Conservation (phyloP, 2,888 invertebrate species). For the Anorthoa munda region DNA sequence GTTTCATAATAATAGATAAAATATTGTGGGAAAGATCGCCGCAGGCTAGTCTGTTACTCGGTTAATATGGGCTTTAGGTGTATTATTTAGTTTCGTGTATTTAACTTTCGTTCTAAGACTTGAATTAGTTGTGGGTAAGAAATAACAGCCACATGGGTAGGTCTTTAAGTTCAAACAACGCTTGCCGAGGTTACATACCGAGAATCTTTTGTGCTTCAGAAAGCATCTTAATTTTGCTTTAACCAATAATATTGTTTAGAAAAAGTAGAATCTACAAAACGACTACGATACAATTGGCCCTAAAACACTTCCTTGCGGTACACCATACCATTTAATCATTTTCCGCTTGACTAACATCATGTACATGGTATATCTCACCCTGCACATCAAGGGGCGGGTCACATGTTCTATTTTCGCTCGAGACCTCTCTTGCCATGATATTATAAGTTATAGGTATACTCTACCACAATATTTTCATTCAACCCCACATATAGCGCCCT, state of each 20-base stretch:
- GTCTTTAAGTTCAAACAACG: too few relatives aligned
- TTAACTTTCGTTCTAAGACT: neutral
- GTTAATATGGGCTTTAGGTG: conserved; percentile 20
- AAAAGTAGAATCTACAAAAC: neutral
- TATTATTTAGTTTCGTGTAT: neutral
- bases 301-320: conserved; percentile 3
- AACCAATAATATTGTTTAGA: too few relatives aligned
- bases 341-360: conserved; percentile 4
- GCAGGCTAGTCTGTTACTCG: conserved; percentile 1
- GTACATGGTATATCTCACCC: neutral
- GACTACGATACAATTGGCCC: neutral
- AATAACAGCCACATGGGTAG: too few relatives aligned
- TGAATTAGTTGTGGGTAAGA: too few relatives aligned
- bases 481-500: conserved; percentile 25
- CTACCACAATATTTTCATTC: conserved; percentile 53
- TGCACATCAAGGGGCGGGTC: conserved; percentile 3
- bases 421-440: conserved; percentile 14
- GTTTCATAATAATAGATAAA: conserved; percentile 28
- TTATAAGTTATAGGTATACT: conserved; percentile 11
- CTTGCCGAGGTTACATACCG: too few relatives aligned
- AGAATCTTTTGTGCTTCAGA: too few relatives aligned
- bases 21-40: conserved; percentile 19
- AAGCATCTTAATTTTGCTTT: too few relatives aligned
- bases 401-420: conserved; percentile 34
- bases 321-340: neutral